These are phyloP conservation scores for Ectropis crepuscularia DNA, from an alignment of 2,888 invertebrate species.

Conservation along the genomic window DNA sequence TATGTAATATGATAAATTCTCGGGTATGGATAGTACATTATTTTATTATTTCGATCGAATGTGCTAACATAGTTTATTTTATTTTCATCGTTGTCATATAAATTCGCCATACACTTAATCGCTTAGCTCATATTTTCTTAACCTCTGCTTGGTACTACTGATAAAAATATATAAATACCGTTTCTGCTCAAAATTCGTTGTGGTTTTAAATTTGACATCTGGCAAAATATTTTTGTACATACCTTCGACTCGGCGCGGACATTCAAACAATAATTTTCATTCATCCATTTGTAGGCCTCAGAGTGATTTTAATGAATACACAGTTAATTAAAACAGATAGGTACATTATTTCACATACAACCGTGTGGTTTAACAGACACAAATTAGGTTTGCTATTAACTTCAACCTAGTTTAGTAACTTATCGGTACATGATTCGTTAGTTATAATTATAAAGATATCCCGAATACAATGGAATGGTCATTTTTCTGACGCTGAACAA, in stretches of 20 bases:
- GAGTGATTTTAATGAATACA: not conserved
- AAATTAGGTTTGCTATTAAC: too few species aligned
- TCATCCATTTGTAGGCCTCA: not conserved
- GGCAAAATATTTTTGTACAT: slow-evolving; percentile 9
- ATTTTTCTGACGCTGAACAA: too few species aligned
- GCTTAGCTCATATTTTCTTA: slow-evolving; percentile 28
- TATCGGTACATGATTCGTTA: too few species aligned
- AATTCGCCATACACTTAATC: slow-evolving; percentile 34
- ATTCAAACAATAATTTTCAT: not conserved
- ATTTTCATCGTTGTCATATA: slow-evolving; percentile 37
- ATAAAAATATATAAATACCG: slow-evolving; percentile 16
- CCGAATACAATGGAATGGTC: too few species aligned
- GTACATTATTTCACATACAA: too few species aligned
- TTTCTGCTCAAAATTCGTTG: slow-evolving; percentile 26
- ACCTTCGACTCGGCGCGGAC: not conserved
- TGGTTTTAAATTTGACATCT: slow-evolving; percentile 7
- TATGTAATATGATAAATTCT: too few species aligned
- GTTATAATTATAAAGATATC: too few species aligned
- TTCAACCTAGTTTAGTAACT: too few species aligned
- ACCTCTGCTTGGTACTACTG: slow-evolving; percentile 5
- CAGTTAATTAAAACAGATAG: too few species aligned
- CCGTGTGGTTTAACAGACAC: too few species aligned
- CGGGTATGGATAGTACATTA: too few species aligned
- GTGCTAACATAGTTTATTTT: slow-evolving; percentile 10
- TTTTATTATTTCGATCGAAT: slow-evolving; percentile 9